These are phyloP conservation scores for Leptinotarsa texana DNA, from an alignment of 1,140 invertebrate genomes.

Conservation along the genomic window DNA sequence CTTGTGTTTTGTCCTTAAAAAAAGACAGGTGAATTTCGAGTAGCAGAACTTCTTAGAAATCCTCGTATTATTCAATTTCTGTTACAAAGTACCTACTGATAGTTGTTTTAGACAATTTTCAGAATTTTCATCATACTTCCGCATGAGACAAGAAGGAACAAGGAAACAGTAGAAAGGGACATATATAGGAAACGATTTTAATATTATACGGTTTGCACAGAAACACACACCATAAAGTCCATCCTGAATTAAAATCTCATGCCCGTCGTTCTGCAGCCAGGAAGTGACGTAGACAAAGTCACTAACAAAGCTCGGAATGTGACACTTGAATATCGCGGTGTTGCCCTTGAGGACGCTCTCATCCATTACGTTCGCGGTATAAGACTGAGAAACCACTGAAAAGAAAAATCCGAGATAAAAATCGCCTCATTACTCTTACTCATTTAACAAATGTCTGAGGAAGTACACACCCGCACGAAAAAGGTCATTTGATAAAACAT, in stretches of 20 bases:
- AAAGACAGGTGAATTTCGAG: too few relatives aligned
- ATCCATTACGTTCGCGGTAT: slow-evolving; percentile 87
- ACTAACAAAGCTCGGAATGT: slow-evolving; percentile 89
- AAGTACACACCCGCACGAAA: not conserved
- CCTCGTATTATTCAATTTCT: too few relatives aligned
- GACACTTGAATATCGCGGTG: slow-evolving; percentile 87
- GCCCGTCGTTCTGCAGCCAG: slow-evolving; percentile 79
- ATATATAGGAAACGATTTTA: too few relatives aligned
- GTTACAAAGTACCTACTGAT: too few relatives aligned
- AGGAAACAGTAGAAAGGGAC: too few relatives aligned
- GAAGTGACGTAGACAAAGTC: slow-evolving; percentile 84
- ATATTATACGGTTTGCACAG: too few relatives aligned
- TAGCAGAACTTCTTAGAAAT: too few relatives aligned
- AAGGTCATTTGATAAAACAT: too few relatives aligned
- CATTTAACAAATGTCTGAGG: not conserved
- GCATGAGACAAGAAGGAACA: too few relatives aligned
- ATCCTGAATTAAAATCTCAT: slow-evolving; percentile 67
- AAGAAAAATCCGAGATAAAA: slow-evolving; percentile 3
- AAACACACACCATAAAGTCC: slow-evolving; percentile 68
- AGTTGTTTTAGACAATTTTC: too few relatives aligned
- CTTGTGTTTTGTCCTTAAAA: too few relatives aligned
- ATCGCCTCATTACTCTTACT: not conserved
- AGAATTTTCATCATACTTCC: too few relatives aligned
- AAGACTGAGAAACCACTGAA: slow-evolving; percentile 87
- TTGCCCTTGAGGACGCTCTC: slow-evolving; percentile 88